phyloP scores from a whole-genome alignment of 1,140 invertebrate genomes.

The Cotesia vestalis region DNA sequence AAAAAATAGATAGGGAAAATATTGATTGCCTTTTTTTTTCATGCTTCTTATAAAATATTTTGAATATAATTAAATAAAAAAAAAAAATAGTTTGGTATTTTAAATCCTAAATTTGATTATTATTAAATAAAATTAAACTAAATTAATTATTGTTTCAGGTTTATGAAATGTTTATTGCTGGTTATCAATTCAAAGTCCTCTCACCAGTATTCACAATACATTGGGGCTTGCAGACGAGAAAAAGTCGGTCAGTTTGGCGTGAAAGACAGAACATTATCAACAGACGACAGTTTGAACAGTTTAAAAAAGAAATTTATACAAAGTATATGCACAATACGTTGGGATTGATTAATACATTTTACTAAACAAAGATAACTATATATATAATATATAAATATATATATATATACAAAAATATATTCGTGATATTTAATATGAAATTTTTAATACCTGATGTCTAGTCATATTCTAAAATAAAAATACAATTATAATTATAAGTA shows the following conservation, averaged over 20 bases:
- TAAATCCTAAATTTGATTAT: too few species aligned
- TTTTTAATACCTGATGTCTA: too few species aligned
- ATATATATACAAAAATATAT: too few species aligned
- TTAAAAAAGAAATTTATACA: slow-evolving; percentile 84
- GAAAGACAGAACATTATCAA: slow-evolving; percentile 87
- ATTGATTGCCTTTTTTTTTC: too few species aligned
- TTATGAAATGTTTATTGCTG: slow-evolving; percentile 92
- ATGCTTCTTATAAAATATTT: too few species aligned
- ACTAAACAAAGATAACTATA: too few species aligned
- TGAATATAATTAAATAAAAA: neutral
- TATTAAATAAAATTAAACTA: neutral
- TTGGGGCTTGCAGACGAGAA: slow-evolving; percentile 84
- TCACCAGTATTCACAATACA: slow-evolving; percentile 91
- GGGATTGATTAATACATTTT: slow-evolving; percentile 36
- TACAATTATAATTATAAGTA: too few species aligned
- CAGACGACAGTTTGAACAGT: slow-evolving; percentile 81
- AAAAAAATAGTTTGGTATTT: neutral
- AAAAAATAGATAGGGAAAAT: too few species aligned
- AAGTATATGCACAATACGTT: slow-evolving; percentile 77
- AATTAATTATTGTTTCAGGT: slow-evolving; percentile 71
- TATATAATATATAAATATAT: too few species aligned
- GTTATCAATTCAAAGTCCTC: slow-evolving; percentile 88
- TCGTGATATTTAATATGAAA: too few species aligned
- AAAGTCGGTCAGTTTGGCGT: slow-evolving; percentile 80
- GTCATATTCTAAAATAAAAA: too few species aligned